phyloP scores from a whole-genome alignment of 2,113 vertebrate species.

The Cebidichthys violaceus region DNA sequence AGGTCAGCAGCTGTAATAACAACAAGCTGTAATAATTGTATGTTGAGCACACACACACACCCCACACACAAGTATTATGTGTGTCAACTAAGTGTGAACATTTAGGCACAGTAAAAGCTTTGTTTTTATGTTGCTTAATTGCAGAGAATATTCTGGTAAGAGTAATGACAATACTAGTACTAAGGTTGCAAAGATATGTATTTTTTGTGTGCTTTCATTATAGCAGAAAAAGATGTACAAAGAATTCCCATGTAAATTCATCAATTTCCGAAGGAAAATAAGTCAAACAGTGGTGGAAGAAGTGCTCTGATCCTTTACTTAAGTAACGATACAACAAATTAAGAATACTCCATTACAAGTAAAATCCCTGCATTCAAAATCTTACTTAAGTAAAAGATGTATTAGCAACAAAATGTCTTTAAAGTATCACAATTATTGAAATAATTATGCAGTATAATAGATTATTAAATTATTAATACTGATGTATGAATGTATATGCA shows the following conservation, averaged over 20 bases:
- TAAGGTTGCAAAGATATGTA: not conserved
- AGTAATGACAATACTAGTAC: not conserved
- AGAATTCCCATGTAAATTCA: not conserved
- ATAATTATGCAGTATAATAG: not conserved
- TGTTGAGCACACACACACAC: slow-evolving; percentile 15
- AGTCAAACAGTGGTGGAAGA: no score
- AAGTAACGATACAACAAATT: not conserved
- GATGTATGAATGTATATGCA: not conserved
- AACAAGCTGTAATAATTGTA: slow-evolving; percentile 40
- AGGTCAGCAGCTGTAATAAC: slow-evolving; percentile 73
- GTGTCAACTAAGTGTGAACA: slow-evolving; percentile 7
- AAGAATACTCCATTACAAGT: not conserved
- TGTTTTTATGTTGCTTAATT: not conserved
- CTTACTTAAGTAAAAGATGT: not conserved
- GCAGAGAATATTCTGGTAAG: not conserved
- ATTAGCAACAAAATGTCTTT: not conserved
- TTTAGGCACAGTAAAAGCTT: not conserved
- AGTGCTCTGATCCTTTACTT: not conserved
- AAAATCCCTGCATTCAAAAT: not conserved
- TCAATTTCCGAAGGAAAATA: not conserved
- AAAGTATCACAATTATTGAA: not conserved
- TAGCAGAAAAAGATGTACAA: not conserved
- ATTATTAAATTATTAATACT: not conserved
- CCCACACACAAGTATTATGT: not conserved
- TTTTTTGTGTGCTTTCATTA: not conserved